phyloP scores from a whole-genome alignment of 35 echinoderm and acorn worm genomes.

The Antedon bifida region DNA sequence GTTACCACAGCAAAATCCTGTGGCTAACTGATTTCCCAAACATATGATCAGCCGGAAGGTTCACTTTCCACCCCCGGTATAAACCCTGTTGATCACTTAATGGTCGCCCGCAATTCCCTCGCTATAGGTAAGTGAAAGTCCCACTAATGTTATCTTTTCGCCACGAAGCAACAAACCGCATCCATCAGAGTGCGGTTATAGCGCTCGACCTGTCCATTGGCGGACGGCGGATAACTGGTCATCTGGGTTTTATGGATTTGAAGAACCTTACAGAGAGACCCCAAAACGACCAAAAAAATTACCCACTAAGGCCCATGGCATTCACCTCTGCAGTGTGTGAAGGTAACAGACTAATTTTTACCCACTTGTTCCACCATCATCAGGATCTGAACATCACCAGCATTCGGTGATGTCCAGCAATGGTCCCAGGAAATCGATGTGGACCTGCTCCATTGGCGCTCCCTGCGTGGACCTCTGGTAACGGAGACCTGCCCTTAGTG shows the following conservation, averaged over 20 bases:
- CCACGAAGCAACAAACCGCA: conserved; percentile 15
- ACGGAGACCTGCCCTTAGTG: background rate
- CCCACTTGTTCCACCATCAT: conserved; percentile 29
- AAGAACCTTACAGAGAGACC: background rate
- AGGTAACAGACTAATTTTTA: conserved; percentile 9
- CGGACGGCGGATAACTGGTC: background rate
- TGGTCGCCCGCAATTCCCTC: conserved; percentile 21
- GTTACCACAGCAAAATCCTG: no score
- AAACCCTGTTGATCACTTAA: conserved; percentile 33
- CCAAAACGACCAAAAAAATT: background rate
- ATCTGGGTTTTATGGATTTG: background rate
- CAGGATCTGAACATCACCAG: background rate
- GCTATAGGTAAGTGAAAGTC: conserved; percentile 21
- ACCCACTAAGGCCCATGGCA: conserved; percentile 2
- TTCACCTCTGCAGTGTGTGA: conserved; percentile 25
- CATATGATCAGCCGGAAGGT: conserved; percentile 34
- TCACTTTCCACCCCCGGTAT: conserved; percentile 29
- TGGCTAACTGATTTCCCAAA: background rate
- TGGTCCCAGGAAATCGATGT: conserved; percentile 16
- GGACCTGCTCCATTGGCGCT: background rate
- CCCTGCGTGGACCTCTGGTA: background rate
- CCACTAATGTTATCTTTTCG: conserved; percentile 24
- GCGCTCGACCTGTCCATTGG: background rate
- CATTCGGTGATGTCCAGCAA: background rate
- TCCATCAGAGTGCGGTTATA: conserved; percentile 10